A percentile compares a stretch with the other conserved stretches of the same genome.
phyloP scores from a whole-genome alignment of 2,888 invertebrate genomes.

The Bombylius major region DNA sequence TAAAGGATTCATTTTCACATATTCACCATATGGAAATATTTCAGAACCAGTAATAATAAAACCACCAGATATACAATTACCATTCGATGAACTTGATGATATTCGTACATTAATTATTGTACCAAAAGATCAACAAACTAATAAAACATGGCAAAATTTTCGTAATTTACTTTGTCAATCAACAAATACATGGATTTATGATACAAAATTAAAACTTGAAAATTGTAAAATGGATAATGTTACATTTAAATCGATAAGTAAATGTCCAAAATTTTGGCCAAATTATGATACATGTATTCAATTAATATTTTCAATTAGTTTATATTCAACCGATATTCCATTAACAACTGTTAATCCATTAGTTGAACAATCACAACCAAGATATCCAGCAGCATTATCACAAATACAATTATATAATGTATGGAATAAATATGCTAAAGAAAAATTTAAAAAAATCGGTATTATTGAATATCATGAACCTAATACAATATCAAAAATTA shows the following conservation, averaged over 20 bases:
- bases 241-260: slow-evolving; percentile 13
- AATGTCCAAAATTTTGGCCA: slow-evolving; percentile 17
- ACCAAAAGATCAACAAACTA: slow-evolving; percentile 8
- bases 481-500: slow-evolving; percentile 5
- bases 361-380: slow-evolving; percentile 10
- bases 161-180: slow-evolving; percentile 12
- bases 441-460: slow-evolving; percentile 5
- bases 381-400: slow-evolving; percentile 11
- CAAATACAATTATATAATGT: slow-evolving; percentile 7
- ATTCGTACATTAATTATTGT: slow-evolving; percentile 10
- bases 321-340: slow-evolving; percentile 6
- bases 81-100: slow-evolving; percentile 11
- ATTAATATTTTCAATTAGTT: slow-evolving; percentile 13
- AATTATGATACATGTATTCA: slow-evolving; percentile 14
- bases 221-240: slow-evolving; percentile 13
- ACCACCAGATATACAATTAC: slow-evolving; percentile 12
- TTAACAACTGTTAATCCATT: slow-evolving; percentile 9
- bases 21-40: slow-evolving; percentile 12
- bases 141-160: slow-evolving; percentile 14
- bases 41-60: slow-evolving; percentile 6
- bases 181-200: slow-evolving; percentile 11
- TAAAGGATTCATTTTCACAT: slow-evolving; percentile 14
- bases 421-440: slow-evolving; percentile 13
- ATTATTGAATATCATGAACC: slow-evolving; percentile 13
- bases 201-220: slow-evolving; percentile 6